Percentiles rank a stretch among this genome's conserved stretches.
phyloP scores from a whole-genome alignment of 23 tunicate species.

The Botrylloides violaceus region DNA sequence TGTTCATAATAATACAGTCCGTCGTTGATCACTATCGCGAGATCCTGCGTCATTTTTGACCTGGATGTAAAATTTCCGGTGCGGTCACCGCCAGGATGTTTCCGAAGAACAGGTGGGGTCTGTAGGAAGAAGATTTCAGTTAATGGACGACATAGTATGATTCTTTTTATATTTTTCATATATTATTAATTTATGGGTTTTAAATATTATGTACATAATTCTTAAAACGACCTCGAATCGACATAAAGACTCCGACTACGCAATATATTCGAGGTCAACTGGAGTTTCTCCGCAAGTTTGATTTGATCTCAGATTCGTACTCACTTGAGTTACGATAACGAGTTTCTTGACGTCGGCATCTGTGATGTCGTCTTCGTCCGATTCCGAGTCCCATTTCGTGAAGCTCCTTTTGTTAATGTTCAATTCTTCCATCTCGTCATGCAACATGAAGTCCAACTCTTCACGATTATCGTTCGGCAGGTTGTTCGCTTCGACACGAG shows the following conservation, averaged over 20 bases:
- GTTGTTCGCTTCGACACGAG: background rate
- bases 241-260: no score
- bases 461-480: conserved; percentile 40
- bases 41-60: conserved; percentile 69
- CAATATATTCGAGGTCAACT: no score
- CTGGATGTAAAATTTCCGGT: conserved; percentile 63
- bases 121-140: background rate
- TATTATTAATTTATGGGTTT: background rate
- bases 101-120: conserved; percentile 89
- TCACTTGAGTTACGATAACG: conserved; percentile 82
- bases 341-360: conserved; percentile 83
- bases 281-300: no score
- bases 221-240: no score
- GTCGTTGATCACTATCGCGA: conserved; percentile 75
- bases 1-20: conserved; percentile 87
- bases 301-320: no score
- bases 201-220: background rate
- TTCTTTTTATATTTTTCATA: background rate
- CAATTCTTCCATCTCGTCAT: conserved; percentile 85
- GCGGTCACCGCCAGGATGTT: conserved; percentile 87
- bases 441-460: conserved; percentile 86
- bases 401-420: conserved; percentile 77
- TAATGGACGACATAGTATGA: no score
- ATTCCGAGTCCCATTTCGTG: conserved; percentile 81
- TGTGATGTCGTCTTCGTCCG: conserved; percentile 77